phyloP scores from a whole-genome alignment of 2,888 invertebrate genomes.

The Pegoplata infirma region DNA sequence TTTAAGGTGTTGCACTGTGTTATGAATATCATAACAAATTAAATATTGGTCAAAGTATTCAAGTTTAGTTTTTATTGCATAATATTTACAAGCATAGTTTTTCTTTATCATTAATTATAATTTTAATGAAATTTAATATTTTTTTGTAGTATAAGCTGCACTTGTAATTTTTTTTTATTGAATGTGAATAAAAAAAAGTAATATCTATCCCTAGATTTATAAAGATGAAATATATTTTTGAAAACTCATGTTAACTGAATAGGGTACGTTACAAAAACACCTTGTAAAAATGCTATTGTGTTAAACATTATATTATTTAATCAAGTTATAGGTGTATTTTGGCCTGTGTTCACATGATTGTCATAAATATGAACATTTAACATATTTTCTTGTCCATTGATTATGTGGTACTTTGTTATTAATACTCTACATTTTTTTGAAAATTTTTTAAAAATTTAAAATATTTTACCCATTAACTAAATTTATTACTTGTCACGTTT shows the following conservation, averaged over 20 bases:
- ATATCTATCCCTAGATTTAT: too few species aligned
- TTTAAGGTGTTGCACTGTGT: too few species aligned
- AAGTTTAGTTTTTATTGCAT: slow-evolving; percentile 43
- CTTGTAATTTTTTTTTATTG: slow-evolving; percentile 4
- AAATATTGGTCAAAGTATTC: neutral
- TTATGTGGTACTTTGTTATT: slow-evolving; percentile 9
- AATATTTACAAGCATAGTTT: slow-evolving; percentile 7
- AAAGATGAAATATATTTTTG: too few species aligned
- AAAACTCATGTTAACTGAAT: too few species aligned
- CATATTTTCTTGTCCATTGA: slow-evolving; percentile 13
- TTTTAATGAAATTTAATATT: neutral
- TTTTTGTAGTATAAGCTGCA: neutral
- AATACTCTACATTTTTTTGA: neutral
- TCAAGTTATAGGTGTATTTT: neutral
- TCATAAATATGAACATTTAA: neutral
- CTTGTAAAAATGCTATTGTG: too few species aligned
- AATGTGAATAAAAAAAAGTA: too few species aligned
- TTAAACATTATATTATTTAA: too few species aligned
- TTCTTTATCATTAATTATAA: neutral
- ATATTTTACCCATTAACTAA: neutral
- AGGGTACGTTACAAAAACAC: too few species aligned
- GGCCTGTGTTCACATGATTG: neutral
- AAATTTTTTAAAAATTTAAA: neutral
- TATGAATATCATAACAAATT: too few species aligned
- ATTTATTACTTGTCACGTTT: slow-evolving; percentile 25